These are phyloP conservation scores for Philonicus albiceps DNA, from an alignment of 2,888 invertebrate species.

Conservation along the genomic window DNA sequence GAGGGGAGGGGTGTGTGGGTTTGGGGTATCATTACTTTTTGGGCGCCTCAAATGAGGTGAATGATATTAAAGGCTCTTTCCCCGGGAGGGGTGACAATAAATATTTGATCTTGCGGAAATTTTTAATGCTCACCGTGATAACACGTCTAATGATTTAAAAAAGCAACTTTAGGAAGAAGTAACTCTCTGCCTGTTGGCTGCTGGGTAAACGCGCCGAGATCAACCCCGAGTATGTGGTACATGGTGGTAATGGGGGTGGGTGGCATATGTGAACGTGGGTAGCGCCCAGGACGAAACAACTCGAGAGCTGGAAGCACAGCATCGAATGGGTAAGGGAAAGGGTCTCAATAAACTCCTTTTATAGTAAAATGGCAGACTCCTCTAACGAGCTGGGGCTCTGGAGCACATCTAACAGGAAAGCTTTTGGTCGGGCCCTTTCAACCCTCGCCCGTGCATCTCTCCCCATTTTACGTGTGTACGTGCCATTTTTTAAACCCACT, in stretches of 20 bases:
- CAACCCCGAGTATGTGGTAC: not conserved
- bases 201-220: not conserved
- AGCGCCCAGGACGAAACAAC: not conserved
- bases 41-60: not conserved
- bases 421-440: not conserved
- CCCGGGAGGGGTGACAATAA: not conserved
- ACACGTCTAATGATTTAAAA: not conserved
- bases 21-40: not conserved
- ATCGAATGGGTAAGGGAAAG: not conserved
- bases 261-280: not conserved
- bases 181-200: not conserved
- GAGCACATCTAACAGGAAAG: not conserved
- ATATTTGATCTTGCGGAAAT: not conserved
- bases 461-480: slow-evolving; percentile 19
- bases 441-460: not conserved
- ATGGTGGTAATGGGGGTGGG: too few species aligned
- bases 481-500: slow-evolving; percentile 31
- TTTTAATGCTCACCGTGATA: not conserved
- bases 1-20: too few species aligned
- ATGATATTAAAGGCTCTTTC: not conserved
- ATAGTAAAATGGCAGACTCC: not conserved
- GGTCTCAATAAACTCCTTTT: not conserved
- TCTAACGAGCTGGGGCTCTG: not conserved
- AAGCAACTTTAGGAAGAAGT: not conserved
- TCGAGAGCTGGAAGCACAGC: not conserved